Evolutionary conservation across 2,797 vertebrate species (phyloP).

Genomic region (Aphelocoma californica): DNA sequence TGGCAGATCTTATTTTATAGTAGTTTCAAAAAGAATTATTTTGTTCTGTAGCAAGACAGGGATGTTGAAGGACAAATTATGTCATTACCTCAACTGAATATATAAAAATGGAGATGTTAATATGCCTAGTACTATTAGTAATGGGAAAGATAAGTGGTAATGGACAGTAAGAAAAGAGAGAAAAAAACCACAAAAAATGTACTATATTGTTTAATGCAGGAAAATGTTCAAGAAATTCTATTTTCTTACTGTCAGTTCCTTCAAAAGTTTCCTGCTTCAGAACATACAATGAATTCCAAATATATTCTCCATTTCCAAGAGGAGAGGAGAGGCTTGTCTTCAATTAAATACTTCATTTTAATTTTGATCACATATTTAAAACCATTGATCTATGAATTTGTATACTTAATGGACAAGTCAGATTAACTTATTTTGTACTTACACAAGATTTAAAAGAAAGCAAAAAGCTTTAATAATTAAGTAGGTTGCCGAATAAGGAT

Average conservation of each 20-base stretch:
- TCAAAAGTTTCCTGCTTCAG: not conserved
- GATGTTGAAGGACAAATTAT: not conserved
- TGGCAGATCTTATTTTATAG: not conserved
- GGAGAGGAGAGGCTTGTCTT: not conserved
- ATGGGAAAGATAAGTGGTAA: not conserved
- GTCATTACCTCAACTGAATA: not conserved
- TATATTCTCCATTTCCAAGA: not conserved
- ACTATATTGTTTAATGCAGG: not conserved
- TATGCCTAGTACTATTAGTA: not conserved
- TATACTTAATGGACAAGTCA: not conserved
- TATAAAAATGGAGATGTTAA: not conserved
- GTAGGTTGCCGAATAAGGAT: not conserved
- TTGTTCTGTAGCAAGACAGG: not conserved
- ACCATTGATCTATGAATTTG: not conserved
- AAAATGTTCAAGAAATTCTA: not conserved
- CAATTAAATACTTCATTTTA: not conserved
- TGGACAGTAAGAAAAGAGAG: not conserved
- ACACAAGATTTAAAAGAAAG: not conserved
- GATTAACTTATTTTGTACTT: not conserved
- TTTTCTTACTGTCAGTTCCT: not conserved
- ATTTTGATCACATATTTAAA: not conserved
- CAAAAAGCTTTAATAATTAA: not conserved
- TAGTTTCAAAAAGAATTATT: not conserved
- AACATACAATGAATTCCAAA: not conserved
- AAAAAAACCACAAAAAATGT: not conserved